These are phyloP conservation scores for Disparrhopalites patrizii DNA, from an alignment of 2,888 invertebrate species.

Conservation along the genomic window DNA sequence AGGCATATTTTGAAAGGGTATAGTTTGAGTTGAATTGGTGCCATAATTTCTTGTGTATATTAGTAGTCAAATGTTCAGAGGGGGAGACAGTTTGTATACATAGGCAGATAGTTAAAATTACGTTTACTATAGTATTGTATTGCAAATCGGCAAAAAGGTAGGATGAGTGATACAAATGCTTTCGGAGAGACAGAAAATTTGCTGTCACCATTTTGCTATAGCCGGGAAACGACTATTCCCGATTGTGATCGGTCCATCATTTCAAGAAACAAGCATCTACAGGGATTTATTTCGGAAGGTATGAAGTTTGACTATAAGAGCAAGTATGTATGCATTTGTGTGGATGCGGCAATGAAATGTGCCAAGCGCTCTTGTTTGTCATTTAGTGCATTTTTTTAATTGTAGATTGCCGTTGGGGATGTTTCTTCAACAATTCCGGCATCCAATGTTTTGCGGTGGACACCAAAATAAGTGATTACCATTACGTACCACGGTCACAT, in stretches of 20 bases:
- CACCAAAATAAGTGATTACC: constrained; percentile 20
- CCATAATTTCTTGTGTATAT: too few relatives aligned
- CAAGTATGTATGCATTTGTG: background rate
- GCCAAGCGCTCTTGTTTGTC: too few relatives aligned
- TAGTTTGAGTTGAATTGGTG: too few relatives aligned
- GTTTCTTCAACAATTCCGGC: constrained; percentile 37
- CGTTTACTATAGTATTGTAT: too few relatives aligned
- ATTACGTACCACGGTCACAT: constrained; percentile 20
- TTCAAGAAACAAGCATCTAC: constrained; percentile 27
- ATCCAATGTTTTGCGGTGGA: constrained; percentile 44
- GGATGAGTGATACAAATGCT: constrained; percentile 12
- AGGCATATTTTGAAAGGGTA: too few relatives aligned
- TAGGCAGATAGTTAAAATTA: too few relatives aligned
- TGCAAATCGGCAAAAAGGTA: too few relatives aligned
- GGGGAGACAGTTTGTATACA: too few relatives aligned
- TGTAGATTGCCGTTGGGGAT: constrained; percentile 44
- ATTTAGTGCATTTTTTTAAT: constrained; percentile 19
- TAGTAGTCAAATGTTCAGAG: too few relatives aligned
- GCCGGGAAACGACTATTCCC: constrained; percentile 30
- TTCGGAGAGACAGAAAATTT: constrained; percentile 39
- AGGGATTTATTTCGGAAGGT: constrained; percentile 43
- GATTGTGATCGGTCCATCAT: constrained; percentile 24
- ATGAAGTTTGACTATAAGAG: background rate
- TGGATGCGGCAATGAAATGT: too few relatives aligned
- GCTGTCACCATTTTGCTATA: constrained; percentile 44